Evolutionary conservation across 2,113 vertebrate genomes (phyloP).

Genomic region (Hucho hucho): DNA sequence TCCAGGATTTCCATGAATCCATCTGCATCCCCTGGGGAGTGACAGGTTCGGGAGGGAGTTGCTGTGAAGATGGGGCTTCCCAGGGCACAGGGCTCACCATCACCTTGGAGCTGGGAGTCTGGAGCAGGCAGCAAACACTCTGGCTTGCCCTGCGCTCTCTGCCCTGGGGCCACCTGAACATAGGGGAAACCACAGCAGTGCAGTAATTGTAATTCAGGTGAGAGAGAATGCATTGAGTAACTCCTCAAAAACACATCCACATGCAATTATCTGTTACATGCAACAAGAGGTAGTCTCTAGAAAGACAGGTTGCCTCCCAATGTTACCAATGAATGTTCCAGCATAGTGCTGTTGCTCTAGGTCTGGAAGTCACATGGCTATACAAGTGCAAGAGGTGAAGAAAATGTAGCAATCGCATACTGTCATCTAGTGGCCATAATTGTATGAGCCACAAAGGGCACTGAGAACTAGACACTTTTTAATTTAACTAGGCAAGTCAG

Average conservation of each 20-base stretch:
- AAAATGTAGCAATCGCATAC: constrained; percentile 16
- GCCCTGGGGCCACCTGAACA: constrained; percentile 4
- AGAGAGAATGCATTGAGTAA: background rate
- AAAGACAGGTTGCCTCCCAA: too few relatives aligned
- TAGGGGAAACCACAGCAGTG: background rate
- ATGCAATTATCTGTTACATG: background rate
- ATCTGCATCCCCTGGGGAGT: constrained; percentile 29
- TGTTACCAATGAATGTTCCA: too few relatives aligned
- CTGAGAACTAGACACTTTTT: background rate
- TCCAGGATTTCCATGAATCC: constrained; percentile 54
- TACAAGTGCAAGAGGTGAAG: background rate
- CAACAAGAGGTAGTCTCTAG: background rate
- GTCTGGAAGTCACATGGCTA: too few relatives aligned
- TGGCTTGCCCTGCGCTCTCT: background rate
- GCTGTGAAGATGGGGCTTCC: constrained; percentile 60
- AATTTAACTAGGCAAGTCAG: too few relatives aligned
- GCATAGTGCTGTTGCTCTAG: too few relatives aligned
- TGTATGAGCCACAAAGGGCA: background rate
- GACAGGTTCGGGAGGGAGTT: constrained; percentile 16
- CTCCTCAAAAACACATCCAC: background rate
- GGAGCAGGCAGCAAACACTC: background rate
- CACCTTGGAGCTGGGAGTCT: constrained; percentile 31
- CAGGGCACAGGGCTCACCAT: constrained; percentile 44
- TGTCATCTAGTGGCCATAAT: constrained; percentile 49
- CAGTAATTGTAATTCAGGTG: background rate